Evolutionary conservation across 2,797 vertebrate genomes (phyloP), one percentile per base, ranked within the genome.

Genomic region (Pantherophis alleghaniensis): DNA sequence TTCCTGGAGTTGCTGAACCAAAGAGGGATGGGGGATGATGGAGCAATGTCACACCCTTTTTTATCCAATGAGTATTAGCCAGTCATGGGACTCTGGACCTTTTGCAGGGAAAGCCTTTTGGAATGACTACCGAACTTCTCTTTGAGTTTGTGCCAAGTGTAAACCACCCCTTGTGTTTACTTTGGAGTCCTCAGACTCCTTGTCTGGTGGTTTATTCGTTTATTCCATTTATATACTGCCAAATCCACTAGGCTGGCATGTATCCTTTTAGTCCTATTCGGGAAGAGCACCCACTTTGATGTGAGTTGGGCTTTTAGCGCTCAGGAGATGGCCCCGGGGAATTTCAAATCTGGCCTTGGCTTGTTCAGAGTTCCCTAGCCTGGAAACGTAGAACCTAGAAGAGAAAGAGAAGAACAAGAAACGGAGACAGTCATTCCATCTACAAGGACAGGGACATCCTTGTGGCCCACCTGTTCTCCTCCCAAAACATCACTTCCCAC

Each of bases 1-100:
- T 16, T 79, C 12, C 12, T 47, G 28, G 18, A 37, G 94, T 91
- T 94, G 6, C 91, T 94, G 6, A 93, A 95, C 0, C 87, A 94
- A 79, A 89, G 47, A 4, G 42, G 24, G 42, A 6, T 0, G 3
- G 60, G 16, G 18, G 4, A n/a, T 1, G 12, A 9, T 26, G 3
- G n/a, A 28, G 53, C n/a, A 28, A 86, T 53, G n/a, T 6, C 2
- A 0, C 89, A 94, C 90, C 94, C 91, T 94, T 90, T 92, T 10
- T 10, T 32, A 42, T 51, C n/a, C 56, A 91, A 47, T 89, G 91
- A 93, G 95, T 18, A 4, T 79, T 92, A 88, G 61, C 95, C 32
- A 42, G 7, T 10, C 32, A 4, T 42, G 88, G 93, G 91, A 18
- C 74, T 5, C 9, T 47, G 7, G 89, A 61, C 83, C 86, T 28